phyloP scores from a whole-genome alignment of 1,140 invertebrate species.

The Zophobas morio region DNA sequence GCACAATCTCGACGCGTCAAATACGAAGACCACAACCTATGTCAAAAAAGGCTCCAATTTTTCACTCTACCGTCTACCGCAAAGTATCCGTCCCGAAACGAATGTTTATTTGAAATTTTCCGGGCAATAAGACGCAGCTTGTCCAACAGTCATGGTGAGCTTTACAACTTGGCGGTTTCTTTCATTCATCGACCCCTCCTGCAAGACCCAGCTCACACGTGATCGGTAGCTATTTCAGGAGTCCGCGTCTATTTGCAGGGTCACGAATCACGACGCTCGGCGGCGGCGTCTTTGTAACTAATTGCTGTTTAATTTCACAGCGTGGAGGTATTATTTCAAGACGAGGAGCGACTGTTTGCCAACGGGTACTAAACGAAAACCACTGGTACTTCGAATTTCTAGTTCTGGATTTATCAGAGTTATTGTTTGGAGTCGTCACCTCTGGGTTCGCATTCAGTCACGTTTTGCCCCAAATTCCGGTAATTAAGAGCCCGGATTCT shows the following conservation, averaged over 20 bases:
- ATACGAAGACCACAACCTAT: no score
- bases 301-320: constrained; percentile 49
- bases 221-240: constrained; percentile 47
- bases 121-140: constrained; percentile 10
- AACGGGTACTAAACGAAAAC: neutral
- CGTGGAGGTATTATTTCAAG: constrained; percentile 42
- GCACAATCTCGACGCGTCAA: no score
- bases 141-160: neutral
- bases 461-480: constrained; percentile 14
- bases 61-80: no score
- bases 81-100: no score
- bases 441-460: constrained; percentile 7
- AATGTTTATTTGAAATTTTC: neutral
- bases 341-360: constrained; percentile 33
- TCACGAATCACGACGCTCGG: constrained; percentile 41
- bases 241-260: constrained; percentile 47
- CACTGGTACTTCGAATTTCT: no score
- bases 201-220: constrained; percentile 29
- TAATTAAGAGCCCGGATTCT: constrained; percentile 17
- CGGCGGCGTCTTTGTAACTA: constrained; percentile 48
- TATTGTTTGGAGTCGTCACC: no score
- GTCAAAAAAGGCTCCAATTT: no score
- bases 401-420: no score
- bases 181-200: constrained; percentile 45
- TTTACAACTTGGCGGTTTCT: constrained; percentile 9